phyloP scores from a whole-genome alignment of 2,888 invertebrate genomes.

The Xestia c-nigrum region DNA sequence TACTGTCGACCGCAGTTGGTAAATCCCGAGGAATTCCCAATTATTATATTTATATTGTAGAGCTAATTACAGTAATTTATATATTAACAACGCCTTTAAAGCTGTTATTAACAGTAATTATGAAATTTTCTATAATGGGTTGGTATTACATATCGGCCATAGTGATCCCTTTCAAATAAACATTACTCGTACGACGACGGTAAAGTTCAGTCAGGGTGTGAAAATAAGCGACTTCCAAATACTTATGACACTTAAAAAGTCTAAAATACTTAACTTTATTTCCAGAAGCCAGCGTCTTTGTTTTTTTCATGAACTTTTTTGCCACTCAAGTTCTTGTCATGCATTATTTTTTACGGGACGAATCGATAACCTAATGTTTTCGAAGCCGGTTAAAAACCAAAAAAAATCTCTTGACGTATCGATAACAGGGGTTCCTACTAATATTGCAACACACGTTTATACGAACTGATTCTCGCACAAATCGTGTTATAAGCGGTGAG shows the following conservation, averaged over 20 bases:
- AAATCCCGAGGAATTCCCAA: neutral
- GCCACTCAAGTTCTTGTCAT: too few relatives aligned
- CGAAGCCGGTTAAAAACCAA: too few relatives aligned
- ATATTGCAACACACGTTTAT: neutral
- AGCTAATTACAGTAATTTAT: neutral
- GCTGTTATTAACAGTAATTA: neutral
- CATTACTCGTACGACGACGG: neutral
- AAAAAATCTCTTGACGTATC: neutral
- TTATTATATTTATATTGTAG: neutral
- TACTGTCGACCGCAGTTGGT: slow-evolving; percentile 9
- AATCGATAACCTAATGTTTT: too few relatives aligned
- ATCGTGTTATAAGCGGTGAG: neutral
- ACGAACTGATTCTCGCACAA: neutral
- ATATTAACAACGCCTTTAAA: neutral
- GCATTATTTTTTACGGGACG: too few relatives aligned
- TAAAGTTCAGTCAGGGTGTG: neutral
- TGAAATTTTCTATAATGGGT: neutral
- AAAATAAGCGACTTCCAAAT: too few relatives aligned
- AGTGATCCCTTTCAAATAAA: neutral
- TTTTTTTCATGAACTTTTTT: too few relatives aligned
- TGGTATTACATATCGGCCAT: neutral
- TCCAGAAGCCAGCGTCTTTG: too few relatives aligned
- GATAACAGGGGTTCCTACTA: neutral
- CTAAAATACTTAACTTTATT: too few relatives aligned
- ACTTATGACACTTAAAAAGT: too few relatives aligned